Evolutionary conservation across 2,113 vertebrate genomes (phyloP).

Genomic region (Macrotis lagotis): DNA sequence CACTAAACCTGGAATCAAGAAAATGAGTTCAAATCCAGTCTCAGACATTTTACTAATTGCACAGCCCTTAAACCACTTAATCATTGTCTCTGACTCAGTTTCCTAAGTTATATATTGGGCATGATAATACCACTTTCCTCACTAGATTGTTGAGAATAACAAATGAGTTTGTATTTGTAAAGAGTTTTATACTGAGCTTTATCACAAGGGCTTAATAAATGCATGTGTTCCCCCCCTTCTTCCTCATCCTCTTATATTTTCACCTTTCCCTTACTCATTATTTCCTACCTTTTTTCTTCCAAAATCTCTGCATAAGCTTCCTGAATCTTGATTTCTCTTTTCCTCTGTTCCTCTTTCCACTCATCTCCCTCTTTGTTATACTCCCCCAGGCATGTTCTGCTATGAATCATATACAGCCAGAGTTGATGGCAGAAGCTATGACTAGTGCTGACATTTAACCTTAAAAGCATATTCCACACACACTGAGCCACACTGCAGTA

Average conservation of each 20-base stretch:
- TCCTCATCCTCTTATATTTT: neutral
- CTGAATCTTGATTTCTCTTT: neutral
- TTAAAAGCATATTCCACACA: neutral
- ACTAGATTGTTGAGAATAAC: neutral
- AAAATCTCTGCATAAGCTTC: neutral
- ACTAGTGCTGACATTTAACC: conserved; percentile 7
- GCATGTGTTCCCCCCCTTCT: neutral
- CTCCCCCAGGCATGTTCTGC: neutral
- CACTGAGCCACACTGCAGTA: accelerated
- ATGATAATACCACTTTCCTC: neutral
- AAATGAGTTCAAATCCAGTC: neutral
- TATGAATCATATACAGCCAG: neutral
- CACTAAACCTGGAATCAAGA: neutral
- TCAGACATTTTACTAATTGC: neutral
- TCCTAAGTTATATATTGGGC: neutral
- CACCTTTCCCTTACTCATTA: neutral
- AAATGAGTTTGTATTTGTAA: neutral
- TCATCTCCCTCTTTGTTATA: neutral
- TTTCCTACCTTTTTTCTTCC: accelerated
- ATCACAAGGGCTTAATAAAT: neutral
- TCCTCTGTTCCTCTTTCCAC: neutral
- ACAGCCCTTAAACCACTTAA: neutral
- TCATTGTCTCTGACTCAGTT: neutral
- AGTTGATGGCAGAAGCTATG: conserved; percentile 15
- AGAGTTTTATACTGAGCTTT: neutral